Evolutionary conservation across 2,888 invertebrate genomes (phyloP), one percentile per base, ranked within the genome.

Genomic region (Troides oblongomaculatus): DNA sequence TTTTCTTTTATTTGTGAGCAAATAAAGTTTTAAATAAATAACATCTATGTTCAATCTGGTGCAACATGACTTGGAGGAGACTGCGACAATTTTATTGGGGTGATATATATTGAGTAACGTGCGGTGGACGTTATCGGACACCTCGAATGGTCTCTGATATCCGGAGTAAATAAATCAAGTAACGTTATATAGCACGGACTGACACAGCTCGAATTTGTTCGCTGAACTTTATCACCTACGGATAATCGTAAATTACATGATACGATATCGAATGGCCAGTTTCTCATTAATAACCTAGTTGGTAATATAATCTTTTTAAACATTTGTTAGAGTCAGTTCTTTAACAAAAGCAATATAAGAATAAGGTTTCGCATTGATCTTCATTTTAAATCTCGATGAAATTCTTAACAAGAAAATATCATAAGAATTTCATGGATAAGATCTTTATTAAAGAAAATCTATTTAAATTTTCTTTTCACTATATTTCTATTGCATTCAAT

Each of bases 101-200:
- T 39, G 39, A 53, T 53, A 61, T 66, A 66, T 25, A 18, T 53
- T 12, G 21, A 50, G 61, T 61, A 50, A 81, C 78, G 80, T 84
- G 86, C 83, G 86, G 87, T 85, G 79, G 79, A 82, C 83, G 86
- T 85, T 85, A 89, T 81, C 84, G 83, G 85, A 87, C 84, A 87
- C 88, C 84, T 81, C 89, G 90, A 90, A 91, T 90, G 89, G 85
- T 86, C 88, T 88, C 82, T 81, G 82, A 82, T 88, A 87, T 88
- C 89, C 83, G 83, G 82, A 77, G 78, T 78, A 81, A 84, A 88
- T 90, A 91, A 90, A 90, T 90, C 89, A 90, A 84, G 81, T 83
- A 82, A 84, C 84, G 79, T 83, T 85, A 84, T 84, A 86, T 89
- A 39, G 75, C 77, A 81, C 80, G 82, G 78, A 84, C 83, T 85